Conservation (phyloP, 2,888 invertebrate species). For the Coelinius sp. region DNA sequence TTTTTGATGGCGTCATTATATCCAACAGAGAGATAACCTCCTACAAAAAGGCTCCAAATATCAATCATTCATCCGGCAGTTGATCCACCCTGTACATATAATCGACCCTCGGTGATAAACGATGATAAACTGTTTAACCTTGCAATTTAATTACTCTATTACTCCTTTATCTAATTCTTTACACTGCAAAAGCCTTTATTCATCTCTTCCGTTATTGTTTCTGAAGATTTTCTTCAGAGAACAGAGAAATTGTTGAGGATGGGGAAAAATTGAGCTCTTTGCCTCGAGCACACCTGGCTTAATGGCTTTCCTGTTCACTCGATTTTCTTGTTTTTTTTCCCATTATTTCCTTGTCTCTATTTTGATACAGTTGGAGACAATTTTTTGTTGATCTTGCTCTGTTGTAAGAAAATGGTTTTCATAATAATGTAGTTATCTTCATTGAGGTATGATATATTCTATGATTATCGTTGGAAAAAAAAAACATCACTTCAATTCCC, state of each 20-base stretch:
- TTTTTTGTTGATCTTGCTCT: too few species aligned
- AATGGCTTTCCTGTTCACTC: neutral
- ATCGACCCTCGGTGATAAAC: neutral
- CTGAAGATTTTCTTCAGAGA: neutral
- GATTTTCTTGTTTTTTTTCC: neutral
- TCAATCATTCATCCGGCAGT: neutral
- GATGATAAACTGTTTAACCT: neutral
- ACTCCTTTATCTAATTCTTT: neutral
- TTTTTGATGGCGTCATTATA: neutral
- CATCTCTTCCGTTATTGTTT: neutral
- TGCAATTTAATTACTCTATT: neutral
- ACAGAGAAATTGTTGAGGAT: conserved; percentile 31
- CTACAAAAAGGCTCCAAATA: neutral
- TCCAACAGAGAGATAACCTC: neutral
- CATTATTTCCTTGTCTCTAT: neutral
- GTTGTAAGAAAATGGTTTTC: too few species aligned
- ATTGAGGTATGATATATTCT: too few species aligned
- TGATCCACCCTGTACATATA: neutral
- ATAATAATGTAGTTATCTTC: too few species aligned
- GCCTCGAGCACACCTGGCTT: neutral
- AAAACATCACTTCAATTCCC: neutral
- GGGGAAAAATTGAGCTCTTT: neutral
- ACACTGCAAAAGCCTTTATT: neutral
- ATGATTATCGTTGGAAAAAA: too few species aligned
- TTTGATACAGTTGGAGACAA: neutral